A percentile compares a stretch with the other conserved stretches of the same genome.
These are phyloP conservation scores for Phoenicopterus ruber DNA, from an alignment of 2,113 vertebrate species.

Conservation along the genomic window DNA sequence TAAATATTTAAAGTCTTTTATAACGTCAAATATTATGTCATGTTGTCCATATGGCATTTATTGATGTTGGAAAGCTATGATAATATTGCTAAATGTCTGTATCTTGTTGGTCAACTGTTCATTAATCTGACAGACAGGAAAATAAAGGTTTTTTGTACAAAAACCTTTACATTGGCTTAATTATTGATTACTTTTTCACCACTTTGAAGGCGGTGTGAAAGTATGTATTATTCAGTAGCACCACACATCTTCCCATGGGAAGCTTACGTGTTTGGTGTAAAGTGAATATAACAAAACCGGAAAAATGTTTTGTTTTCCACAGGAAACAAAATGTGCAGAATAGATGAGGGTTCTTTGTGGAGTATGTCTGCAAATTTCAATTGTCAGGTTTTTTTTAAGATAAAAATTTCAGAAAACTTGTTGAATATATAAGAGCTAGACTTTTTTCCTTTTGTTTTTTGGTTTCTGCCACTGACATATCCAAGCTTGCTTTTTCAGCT, in stretches of 20 bases:
- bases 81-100: background rate
- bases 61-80: background rate
- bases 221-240: background rate
- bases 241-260: background rate
- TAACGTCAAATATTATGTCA: background rate
- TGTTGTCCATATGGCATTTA: background rate
- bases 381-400: background rate
- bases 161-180: background rate
- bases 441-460: background rate
- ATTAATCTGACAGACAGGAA: background rate
- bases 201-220: background rate
- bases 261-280: background rate
- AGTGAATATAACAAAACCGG: background rate
- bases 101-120: background rate
- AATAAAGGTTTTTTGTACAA: background rate
- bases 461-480: background rate
- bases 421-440: background rate
- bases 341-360: background rate
- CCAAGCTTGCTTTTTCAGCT: slow-evolving; percentile 62
- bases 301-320: background rate
- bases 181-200: background rate
- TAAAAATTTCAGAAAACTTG: background rate
- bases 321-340: background rate
- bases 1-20: background rate
- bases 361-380: background rate